Evolutionary conservation across 2,888 invertebrate genomes (phyloP), one percentile per base, ranked within the genome.

Genomic region (Archaeoteleia sp.): DNA sequence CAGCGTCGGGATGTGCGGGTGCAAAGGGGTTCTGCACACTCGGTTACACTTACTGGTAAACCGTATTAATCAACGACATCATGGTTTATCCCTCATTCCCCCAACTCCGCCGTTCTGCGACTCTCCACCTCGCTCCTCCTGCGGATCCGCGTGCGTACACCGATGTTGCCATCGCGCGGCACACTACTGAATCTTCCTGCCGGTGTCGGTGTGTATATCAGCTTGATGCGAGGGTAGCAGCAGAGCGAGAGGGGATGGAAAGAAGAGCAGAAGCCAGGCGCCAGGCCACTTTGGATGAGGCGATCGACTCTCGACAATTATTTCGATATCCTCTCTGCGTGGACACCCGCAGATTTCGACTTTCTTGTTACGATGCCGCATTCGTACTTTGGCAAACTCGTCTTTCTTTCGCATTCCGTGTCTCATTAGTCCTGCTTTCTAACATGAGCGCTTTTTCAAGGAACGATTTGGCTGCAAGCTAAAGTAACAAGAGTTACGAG

Each of bases 1-100:
- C 51, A 66, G 68, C 39, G 67, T 55, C 35, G 63, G 62, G 49
- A 45, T 42, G 65, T 66, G 72, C 55, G 67, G 70, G 63, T 45
- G 51, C 71, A 48, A 54, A 49, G 67, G 51, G 57, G 71, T 55
- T 83, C 83, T 81, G 80, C 84, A 84, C 85, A 85, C 84, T 85
- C 85, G 84, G 84, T 85, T 85, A 84, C 84, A 85, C 84, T 85
- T 85, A 85, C 85, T 82, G 84, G 82, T 84, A 85, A 85, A 85
- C 84, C 83, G 83, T 85, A 85, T 85, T 85, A 84, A 85, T 85
- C 85, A 85, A 83, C 83, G 84, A 84, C 84, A 83, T 85, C 84
- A 82, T 81, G 83, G 83, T 82, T 84, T 84, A 84, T 83, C 80
- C 82, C 75, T 75, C 76, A 66, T 74, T 71, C 76, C 75, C 63